Evolutionary conservation across 2,113 vertebrate genomes (phyloP).

Genomic region (Cathartes aura): DNA sequence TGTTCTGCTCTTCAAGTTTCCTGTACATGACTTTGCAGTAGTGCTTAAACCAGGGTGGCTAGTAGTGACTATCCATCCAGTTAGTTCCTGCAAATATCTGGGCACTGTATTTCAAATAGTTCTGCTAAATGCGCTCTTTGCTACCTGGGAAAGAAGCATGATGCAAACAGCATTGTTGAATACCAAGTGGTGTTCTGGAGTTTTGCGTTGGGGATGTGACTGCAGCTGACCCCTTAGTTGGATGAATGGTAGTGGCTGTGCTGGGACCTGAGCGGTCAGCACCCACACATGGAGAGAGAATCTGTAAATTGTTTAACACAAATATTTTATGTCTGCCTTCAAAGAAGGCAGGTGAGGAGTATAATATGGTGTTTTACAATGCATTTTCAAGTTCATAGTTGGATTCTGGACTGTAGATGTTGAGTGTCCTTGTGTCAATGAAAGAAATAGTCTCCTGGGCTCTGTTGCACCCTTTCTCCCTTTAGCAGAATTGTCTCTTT

Average conservation of each 20-base stretch:
- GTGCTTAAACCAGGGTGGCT: background rate
- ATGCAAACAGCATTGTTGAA: background rate
- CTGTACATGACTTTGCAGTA: background rate
- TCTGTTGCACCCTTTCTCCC: background rate
- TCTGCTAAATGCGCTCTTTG: background rate
- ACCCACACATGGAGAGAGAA: accelerated
- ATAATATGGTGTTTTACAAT: background rate
- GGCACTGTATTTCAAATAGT: background rate
- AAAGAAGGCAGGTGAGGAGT: background rate
- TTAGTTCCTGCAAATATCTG: background rate
- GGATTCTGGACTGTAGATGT: background rate
- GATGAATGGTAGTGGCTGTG: background rate
- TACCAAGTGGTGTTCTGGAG: background rate
- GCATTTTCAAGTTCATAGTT: background rate
- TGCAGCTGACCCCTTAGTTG: background rate
- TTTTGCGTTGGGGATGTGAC: background rate
- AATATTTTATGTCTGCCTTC: background rate
- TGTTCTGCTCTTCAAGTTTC: background rate
- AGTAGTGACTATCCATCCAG: too few relatives aligned
- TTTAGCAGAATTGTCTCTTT: background rate
- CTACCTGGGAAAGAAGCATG: background rate
- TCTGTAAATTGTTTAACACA: background rate
- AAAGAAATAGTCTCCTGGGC: background rate
- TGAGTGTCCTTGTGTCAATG: background rate
- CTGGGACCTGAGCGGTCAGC: background rate